Evolutionary conservation across 2,797 vertebrate genomes (phyloP), one percentile per base, ranked within the genome.

Genomic region (Xerus rutilus): DNA sequence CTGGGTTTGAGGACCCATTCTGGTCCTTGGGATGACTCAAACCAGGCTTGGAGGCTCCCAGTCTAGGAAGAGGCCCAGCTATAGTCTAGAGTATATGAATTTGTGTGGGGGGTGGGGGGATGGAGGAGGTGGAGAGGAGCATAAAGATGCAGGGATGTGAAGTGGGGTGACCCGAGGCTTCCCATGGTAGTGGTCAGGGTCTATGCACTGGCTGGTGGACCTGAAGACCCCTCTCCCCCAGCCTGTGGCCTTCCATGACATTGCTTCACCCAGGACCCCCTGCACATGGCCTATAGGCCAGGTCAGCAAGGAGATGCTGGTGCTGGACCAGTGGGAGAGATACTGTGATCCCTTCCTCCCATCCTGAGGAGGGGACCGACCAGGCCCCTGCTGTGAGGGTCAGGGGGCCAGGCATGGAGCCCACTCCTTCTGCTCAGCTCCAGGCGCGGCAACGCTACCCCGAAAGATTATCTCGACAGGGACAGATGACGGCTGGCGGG

Each of bases 1-100:
- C 32, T 64, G 64, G 84, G 28, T 28, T 47, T 8, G 28, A 86
- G 77, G 88, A 81, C 72, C 65, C 3, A 1, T 45, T 9, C 74
- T 91, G 74, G 54, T 74, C 9, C 13, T 11, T 0, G 3, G 35
- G 70, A 97, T 98, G 97, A 97, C 93, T 97, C 96, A 97, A 95
- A 89, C 49, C 18, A 39, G 81, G 96, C 65, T 43, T 21, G 43
- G 67, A 83, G 45, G 73, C 54, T 86, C 76, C 39, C 32, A 54
- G 59, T 30, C 57, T 83, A 59, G 90, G 84, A 86, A 70, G 57
- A 84, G 89, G 73, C 54, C 65, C 45, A 13, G 32, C 25, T 32
- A 21, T 35, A 64, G 70, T 49, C 9, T 73, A 47, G n/a, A 39
- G 39, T 69, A 25, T 49, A 47, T 52, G 45, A 11, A 91, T 18